Conservation (phyloP, 2,888 invertebrate species). For the Melangyna quadrimaculata region DNA sequence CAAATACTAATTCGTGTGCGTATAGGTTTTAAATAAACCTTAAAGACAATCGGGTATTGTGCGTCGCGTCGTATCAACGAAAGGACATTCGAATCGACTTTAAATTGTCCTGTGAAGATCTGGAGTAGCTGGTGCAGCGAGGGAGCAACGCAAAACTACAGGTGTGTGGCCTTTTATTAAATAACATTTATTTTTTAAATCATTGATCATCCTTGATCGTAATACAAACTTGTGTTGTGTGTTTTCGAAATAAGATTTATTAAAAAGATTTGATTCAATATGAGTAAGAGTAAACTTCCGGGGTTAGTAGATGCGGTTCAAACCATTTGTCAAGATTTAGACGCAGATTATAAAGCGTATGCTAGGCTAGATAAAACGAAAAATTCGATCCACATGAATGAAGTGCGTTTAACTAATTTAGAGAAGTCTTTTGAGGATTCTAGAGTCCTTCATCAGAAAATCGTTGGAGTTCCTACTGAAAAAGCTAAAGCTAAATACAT, state of each 20-base stretch:
- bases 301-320: neutral
- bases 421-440: constrained; percentile 5
- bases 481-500: neutral
- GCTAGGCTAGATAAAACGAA: neutral
- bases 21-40: neutral
- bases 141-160: too few species aligned
- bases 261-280: neutral
- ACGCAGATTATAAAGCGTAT: neutral
- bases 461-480: neutral
- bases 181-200: too few species aligned
- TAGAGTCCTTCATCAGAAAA: constrained; percentile 18
- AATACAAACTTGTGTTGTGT: neutral
- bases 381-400: constrained; percentile 1
- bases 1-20: too few species aligned
- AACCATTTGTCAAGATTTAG: neutral
- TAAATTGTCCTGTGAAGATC: neutral
- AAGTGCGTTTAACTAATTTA: neutral
- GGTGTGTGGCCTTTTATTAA: too few species aligned
- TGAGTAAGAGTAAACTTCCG: neutral
- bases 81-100: neutral
- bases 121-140: too few species aligned
- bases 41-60: neutral
- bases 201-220: too few species aligned
- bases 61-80: neutral
- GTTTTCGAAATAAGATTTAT: neutral